Evolutionary conservation across 2,888 invertebrate genomes (phyloP).

Genomic region (Morpho helenor): DNA sequence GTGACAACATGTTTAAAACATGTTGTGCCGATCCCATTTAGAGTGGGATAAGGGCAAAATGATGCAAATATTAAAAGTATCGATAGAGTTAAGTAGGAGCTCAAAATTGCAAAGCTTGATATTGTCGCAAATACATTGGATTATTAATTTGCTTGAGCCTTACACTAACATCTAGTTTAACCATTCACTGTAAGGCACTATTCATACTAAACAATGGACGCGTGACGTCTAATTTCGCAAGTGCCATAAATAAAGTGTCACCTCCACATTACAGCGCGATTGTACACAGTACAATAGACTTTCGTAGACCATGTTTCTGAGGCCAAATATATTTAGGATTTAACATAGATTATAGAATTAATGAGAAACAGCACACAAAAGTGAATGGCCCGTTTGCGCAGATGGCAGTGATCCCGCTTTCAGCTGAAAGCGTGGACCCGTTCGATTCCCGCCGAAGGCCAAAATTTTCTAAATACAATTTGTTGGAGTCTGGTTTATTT

Average conservation of each 20-base stretch:
- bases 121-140: not conserved
- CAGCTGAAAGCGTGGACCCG: no score
- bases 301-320: slow-evolving; percentile 21
- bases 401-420: no score
- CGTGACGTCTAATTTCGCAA: slow-evolving; percentile 35
- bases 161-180: slow-evolving; percentile 25
- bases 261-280: slow-evolving; percentile 32
- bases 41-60: no score
- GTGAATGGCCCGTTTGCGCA: no score
- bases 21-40: no score
- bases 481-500: no score
- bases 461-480: no score
- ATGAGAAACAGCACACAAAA: no score
- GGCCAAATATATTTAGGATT: slow-evolving; percentile 18
- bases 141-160: slow-evolving; percentile 27
- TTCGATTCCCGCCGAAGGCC: no score
- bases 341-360: not conserved
- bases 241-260: slow-evolving; percentile 35
- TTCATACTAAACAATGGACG: slow-evolving; percentile 31
- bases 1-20: no score
- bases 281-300: slow-evolving; percentile 33
- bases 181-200: slow-evolving; percentile 31
- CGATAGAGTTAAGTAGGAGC: not conserved
- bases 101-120: not conserved
- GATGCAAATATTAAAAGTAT: no score